A percentile compares a stretch with the other conserved stretches of the same genome.
These are phyloP conservation scores for Scleropages formosus DNA, from an alignment of 2,797 vertebrate species.

Conservation along the genomic window DNA sequence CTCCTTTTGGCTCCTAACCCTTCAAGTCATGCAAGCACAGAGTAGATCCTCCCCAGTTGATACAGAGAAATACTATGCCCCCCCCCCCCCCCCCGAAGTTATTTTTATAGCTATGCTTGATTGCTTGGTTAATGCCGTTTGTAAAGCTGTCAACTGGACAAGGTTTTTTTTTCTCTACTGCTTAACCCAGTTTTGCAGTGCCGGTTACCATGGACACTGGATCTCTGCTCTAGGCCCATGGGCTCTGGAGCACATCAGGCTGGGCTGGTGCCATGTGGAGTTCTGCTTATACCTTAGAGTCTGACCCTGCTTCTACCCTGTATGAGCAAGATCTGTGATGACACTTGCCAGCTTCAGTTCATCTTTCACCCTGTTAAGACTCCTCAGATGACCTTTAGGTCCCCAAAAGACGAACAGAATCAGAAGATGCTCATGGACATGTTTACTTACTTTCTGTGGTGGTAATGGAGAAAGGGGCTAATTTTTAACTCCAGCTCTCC, in stretches of 20 bases:
- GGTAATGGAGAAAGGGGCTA: not conserved
- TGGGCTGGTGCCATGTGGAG: not conserved
- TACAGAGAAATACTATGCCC: too few relatives aligned
- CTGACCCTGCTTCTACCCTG: not conserved
- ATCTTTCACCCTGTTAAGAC: too few relatives aligned
- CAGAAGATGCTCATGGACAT: not conserved
- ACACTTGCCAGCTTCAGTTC: too few relatives aligned
- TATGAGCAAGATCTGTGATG: too few relatives aligned
- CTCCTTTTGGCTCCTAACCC: too few relatives aligned
- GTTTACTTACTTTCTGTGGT: not conserved
- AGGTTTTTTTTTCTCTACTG: constrained; percentile 30
- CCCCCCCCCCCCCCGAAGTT: too few relatives aligned
- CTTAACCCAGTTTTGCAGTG: constrained; percentile 41
- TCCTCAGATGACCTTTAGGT: too few relatives aligned
- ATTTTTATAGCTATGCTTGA: constrained; percentile 3
- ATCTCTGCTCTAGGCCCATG: constrained; percentile 29
- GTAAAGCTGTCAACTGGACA: constrained; percentile 11
- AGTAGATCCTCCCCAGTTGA: too few relatives aligned
- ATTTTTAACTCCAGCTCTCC: not conserved
- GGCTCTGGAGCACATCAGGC: not conserved
- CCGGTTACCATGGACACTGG: constrained; percentile 52
- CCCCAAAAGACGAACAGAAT: too few relatives aligned
- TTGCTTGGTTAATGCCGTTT: constrained; percentile 34
- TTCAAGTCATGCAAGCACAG: too few relatives aligned
- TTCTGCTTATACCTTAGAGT: not conserved